Percentiles rank a stretch among this genome's conserved stretches.
Evolutionary conservation across 35 echinoderm and acorn worm genomes (phyloP).

Genomic region (Acanthaster planci): DNA sequence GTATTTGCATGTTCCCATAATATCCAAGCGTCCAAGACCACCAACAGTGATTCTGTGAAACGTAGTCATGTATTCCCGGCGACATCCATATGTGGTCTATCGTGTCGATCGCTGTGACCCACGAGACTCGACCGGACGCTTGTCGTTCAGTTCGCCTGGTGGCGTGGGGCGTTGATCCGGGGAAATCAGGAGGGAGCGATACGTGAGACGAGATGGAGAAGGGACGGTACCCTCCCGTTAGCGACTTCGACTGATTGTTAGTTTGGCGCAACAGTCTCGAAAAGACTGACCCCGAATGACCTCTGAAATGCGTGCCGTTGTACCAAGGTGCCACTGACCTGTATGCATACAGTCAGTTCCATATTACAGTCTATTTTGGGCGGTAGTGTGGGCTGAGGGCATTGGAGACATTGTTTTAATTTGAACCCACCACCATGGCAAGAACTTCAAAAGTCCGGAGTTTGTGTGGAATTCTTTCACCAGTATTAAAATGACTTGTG

Average conservation of each 20-base stretch:
- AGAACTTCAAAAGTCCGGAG: no score
- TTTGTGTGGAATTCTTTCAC: no score
- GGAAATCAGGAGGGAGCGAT: neutral
- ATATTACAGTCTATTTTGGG: no score
- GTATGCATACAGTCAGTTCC: neutral
- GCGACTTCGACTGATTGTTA: neutral
- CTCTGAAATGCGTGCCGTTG: neutral
- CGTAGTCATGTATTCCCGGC: neutral
- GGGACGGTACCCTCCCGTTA: neutral
- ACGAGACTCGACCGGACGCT: neutral
- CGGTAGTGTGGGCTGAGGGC: no score
- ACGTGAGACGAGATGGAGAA: neutral
- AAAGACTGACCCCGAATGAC: neutral
- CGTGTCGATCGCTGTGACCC: conserved; percentile 4
- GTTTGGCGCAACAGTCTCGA: neutral
- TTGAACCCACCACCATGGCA: no score
- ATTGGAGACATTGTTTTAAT: no score
- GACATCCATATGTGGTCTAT: neutral
- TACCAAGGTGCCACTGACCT: conserved; percentile 1
- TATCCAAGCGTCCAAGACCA: neutral
- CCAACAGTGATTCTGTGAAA: neutral
- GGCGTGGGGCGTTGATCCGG: neutral
- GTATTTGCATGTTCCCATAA: no score
- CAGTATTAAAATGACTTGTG: no score
- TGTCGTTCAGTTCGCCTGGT: neutral